These are phyloP conservation scores for Aporophyla lueneburgensis DNA, from an alignment of 2,888 invertebrate genomes.

Conservation along the genomic window DNA sequence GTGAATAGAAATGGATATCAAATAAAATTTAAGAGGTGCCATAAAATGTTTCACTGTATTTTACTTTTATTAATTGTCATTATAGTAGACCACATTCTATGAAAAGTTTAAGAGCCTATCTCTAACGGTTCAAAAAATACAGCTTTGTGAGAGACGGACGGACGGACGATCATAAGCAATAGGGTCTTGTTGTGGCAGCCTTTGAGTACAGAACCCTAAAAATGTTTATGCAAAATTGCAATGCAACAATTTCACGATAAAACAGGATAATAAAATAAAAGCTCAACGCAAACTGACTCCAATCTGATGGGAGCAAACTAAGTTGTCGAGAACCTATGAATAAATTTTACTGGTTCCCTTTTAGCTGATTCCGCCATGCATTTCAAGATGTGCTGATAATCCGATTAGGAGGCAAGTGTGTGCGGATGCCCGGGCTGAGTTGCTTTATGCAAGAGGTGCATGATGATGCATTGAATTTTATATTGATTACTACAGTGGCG, in stretches of 20 bases:
- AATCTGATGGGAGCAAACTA: constrained; percentile 54
- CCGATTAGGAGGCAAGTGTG: constrained; percentile 53
- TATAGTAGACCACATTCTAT: not conserved
- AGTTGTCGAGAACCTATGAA: constrained; percentile 72
- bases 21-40: too few species aligned
- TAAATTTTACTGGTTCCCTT: constrained; percentile 71
- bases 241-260: constrained; percentile 27
- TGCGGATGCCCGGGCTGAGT: not conserved
- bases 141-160: not conserved
- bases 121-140: not conserved
- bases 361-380: constrained; percentile 65
- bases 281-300: constrained; percentile 15
- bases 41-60: not conserved
- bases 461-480: constrained; percentile 23
- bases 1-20: too few species aligned
- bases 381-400: constrained; percentile 68
- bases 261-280: constrained; percentile 37
- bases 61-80: not conserved
- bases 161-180: not conserved
- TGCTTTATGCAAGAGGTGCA: constrained; percentile 40
- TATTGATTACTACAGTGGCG: too few species aligned
- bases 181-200: not conserved
- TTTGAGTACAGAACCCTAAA: not conserved
- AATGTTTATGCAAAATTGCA: constrained; percentile 33
- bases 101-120: not conserved